Evolutionary conservation across 2,888 invertebrate species (phyloP), one percentile per base, ranked within the genome.

Genomic region (Agonopterix heracliana): DNA sequence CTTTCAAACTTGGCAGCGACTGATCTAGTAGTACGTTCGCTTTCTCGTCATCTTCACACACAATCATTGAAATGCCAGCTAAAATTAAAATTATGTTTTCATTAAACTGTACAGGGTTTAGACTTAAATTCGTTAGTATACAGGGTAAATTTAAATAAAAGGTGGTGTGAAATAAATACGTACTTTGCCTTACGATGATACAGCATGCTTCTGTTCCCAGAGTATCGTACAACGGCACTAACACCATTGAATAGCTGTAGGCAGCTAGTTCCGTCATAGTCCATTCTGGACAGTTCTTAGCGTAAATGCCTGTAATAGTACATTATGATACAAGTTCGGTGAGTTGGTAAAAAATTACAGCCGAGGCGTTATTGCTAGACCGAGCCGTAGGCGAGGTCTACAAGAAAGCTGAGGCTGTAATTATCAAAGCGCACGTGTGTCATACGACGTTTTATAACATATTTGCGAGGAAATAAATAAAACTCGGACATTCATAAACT

Each of bases 281-380:
- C 98, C 98, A 99, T 90, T 99, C 98, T 9, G 97, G 96, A 74
- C 96, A 96, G 88, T 99, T 99, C 83, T 96, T 95, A 71, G 97
- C 94, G 88, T 98, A 98, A 71, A 99, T 95, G 69, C 89, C 89
- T 89, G 76, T 40, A 79, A 82, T n/a, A n/a, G n/a, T n/a, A n/a
- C n/a, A n/a, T n/a, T n/a, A n/a, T n/a, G n/a, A n/a, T n/a, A n/a
- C n/a, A n/a, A n/a, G n/a, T n/a, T n/a, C n/a, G n/a, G n/a, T n/a
- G n/a, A n/a, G n/a, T n/a, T n/a, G n/a, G n/a, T n/a, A n/a, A n/a
- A n/a, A n/a, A n/a, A n/a, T n/a, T n/a, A n/a, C n/a, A n/a, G n/a
- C n/a, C n/a, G n/a, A n/a, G n/a, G n/a, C n/a, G n/a, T n/a, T n/a
- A n/a, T n/a, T n/a, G n/a, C n/a, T n/a, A n/a, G n/a, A n/a, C n/a